Base-by-base conservation (phyloP, 2,888 invertebrate genomes). In the Prosapia bicincta region DNA sequence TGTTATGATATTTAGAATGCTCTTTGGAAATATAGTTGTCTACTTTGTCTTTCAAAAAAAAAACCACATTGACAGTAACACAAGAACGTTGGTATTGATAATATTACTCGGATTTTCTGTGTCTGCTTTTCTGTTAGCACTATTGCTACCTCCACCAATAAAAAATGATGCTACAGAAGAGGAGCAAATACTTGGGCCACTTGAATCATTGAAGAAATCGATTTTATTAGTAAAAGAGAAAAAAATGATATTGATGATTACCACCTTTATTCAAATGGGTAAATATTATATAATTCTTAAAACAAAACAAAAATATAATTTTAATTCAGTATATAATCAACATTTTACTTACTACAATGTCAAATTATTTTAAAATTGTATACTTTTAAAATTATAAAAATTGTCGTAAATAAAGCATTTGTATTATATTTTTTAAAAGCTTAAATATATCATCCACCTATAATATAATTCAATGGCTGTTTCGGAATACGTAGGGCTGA, bases 21-120 rank as follows among this genome's bases (percentile, higher is more conserved):
- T 74, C 6, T 74, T 69, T 54, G 74, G 74, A 10, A 74, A 74
- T 28, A 2, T 74, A 10, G 43, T 74, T 26, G 69, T 74, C 26
- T 74, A 26, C 20, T 54, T 69, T 54, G 24, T 43, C 25, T 69
- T 74, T 26, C 54, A 20, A 32, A 69, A 28, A 1, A 74, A 74
- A 54, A 20, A 68, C 1, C n/a, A 25, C 7, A 68, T 74, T n/a
- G 69, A 74, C 26, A 26, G 9, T 6, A 5, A 10, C 0, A 54
- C 54, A 20, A 30, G 69, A 10, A 26, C 26, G 0, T 26, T 26
- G 26, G 74, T 74, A 28, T 15, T 74, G 5, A 26, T 20, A 0
- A 28, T 68, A 13, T 28, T 74, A 20, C 69, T 74, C 3, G 74
- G 74, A n/a, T 25, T 74, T 43, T 54, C 74, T 1, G 26, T 68